phyloP scores from a whole-genome alignment of 1,140 invertebrate species.

The Dreissena rostriformis region DNA sequence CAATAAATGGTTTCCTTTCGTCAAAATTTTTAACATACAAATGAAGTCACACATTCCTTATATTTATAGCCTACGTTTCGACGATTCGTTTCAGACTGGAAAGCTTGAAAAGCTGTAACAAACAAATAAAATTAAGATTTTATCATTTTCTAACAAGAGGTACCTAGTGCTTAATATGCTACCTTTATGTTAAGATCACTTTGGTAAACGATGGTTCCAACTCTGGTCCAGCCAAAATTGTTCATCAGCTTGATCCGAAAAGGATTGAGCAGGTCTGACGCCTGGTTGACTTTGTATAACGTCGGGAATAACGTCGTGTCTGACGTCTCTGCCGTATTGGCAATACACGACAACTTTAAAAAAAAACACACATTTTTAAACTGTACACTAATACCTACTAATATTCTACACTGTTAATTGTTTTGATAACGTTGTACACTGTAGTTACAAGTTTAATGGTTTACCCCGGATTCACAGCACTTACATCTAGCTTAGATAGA shows the following conservation, averaged over 20 bases:
- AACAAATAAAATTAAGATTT: too few species aligned
- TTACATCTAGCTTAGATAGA: too few species aligned
- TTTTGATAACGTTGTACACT: too few species aligned
- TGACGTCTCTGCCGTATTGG: neutral
- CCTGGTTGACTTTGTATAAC: constrained; percentile 25
- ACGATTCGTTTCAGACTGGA: neutral
- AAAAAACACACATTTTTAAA: neutral
- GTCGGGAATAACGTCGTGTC: neutral
- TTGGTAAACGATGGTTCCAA: constrained; percentile 30
- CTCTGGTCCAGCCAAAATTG: constrained; percentile 32
- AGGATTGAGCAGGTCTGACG: constrained; percentile 10
- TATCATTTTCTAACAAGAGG: too few species aligned
- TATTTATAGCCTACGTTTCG: too few species aligned
- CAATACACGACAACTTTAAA: neutral
- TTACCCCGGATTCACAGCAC: too few species aligned
- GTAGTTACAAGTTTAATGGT: too few species aligned
- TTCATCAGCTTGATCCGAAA: constrained; percentile 42
- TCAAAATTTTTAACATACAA: too few species aligned
- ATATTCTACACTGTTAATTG: neutral
- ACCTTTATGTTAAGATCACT: constrained; percentile 19
- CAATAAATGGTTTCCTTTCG: too few species aligned
- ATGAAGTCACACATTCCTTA: too few species aligned
- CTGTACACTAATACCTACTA: neutral
- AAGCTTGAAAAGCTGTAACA: neutral
- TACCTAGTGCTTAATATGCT: neutral